Evolutionary conservation across 2,888 invertebrate genomes (phyloP).

Genomic region (Mechanitis messenoides): DNA sequence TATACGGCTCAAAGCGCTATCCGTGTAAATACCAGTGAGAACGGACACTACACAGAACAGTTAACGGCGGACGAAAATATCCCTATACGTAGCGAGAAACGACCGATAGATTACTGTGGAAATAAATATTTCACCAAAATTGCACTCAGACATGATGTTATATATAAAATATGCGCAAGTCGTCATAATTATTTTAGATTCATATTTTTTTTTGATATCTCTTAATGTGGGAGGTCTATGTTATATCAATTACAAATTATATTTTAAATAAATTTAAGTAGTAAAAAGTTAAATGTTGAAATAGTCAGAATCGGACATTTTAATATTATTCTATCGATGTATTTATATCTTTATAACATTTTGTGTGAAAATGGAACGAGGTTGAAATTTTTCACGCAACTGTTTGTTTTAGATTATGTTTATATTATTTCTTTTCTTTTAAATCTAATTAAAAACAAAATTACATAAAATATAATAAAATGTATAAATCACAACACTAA

Average conservation of each 20-base stretch:
- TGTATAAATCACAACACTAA: background rate
- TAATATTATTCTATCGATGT: no score
- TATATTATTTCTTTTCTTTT: conserved; percentile 18
- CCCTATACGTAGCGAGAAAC: conserved; percentile 54
- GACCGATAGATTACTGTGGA: conserved; percentile 40
- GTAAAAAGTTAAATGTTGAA: no score
- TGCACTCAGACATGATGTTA: background rate
- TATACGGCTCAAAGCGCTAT: conserved; percentile 63
- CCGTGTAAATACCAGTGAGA: conserved; percentile 64
- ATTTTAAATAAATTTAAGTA: no score
- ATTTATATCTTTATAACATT: conserved; percentile 41
- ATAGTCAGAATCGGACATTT: no score
- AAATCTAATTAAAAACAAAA: no score
- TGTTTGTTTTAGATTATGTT: conserved; percentile 15
- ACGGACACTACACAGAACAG: conserved; percentile 66
- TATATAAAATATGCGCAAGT: no score
- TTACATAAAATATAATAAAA: background rate
- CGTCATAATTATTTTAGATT: background rate
- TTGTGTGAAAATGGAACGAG: conserved; percentile 47
- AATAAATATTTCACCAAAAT: conserved; percentile 29
- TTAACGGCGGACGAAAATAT: conserved; percentile 66
- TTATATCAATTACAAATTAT: no score
- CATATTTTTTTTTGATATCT: background rate
- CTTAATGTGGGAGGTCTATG: background rate
- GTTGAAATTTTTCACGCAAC: conserved; percentile 33